Evolutionary conservation across 2,888 invertebrate genomes (phyloP).

Genomic region (Trissolcus brochymenae): DNA sequence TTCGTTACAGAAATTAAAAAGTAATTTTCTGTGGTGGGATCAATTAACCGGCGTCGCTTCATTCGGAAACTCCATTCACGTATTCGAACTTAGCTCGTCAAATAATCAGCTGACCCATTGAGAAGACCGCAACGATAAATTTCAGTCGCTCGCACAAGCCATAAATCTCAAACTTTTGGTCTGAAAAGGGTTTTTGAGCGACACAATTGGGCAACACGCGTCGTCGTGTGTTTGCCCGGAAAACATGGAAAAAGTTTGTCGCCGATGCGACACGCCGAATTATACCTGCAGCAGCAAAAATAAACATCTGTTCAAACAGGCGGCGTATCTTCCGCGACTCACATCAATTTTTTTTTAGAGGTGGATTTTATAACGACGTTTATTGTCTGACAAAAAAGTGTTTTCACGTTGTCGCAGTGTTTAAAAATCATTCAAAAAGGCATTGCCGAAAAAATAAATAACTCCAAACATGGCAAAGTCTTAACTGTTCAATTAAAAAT

Average conservation of each 20-base stretch:
- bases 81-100: constrained; percentile 4
- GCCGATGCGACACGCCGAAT: constrained; percentile 12
- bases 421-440: too few relatives aligned
- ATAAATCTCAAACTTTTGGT: constrained; percentile 24
- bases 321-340: neutral
- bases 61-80: too few relatives aligned
- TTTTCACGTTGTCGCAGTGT: too few relatives aligned
- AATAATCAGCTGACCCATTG: constrained; percentile 19
- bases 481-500: too few relatives aligned
- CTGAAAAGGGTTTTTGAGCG: constrained; percentile 18
- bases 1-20: neutral
- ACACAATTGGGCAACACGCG: constrained; percentile 24
- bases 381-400: too few relatives aligned
- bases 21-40: constrained; percentile 1
- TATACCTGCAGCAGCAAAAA: constrained; percentile 23
- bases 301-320: constrained; percentile 33
- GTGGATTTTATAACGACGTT: too few relatives aligned
- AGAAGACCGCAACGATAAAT: constrained; percentile 15
- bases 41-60: too few relatives aligned
- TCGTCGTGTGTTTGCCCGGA: constrained; percentile 7
- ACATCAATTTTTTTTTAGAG: neutral
- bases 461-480: too few relatives aligned
- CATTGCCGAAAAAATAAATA: too few relatives aligned
- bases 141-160: neutral
- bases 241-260: constrained; percentile 19